Conservation (phyloP, 2,797 vertebrate species). For the Falco cherrug region DNA sequence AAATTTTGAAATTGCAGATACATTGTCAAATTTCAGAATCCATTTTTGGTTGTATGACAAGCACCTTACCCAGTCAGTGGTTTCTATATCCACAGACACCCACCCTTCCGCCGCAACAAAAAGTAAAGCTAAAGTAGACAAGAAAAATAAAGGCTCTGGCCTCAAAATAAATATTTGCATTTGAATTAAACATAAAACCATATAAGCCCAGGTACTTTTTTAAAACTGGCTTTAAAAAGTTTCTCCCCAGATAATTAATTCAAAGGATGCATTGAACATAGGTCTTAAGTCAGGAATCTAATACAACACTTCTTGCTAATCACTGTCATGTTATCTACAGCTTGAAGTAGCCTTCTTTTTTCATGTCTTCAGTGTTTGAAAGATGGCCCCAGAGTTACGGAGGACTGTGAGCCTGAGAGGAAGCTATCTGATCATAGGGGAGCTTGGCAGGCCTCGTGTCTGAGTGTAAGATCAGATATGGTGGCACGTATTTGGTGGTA, state of each 20-base stretch:
- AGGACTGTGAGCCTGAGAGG: not conserved
- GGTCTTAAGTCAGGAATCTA: not conserved
- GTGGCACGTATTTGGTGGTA: not conserved
- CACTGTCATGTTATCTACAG: not conserved
- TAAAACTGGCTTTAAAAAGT: not conserved
- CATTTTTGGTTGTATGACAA: not conserved
- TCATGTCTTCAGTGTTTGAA: not conserved
- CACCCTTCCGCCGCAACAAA: not conserved
- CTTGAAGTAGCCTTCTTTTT: not conserved
- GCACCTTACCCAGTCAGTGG: fast-evolving
- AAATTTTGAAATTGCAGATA: not conserved
- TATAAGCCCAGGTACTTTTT: not conserved
- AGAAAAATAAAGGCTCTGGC: not conserved
- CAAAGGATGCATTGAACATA: not conserved
- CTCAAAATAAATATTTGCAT: not conserved
- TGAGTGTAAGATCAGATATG: not conserved
- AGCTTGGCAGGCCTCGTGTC: not conserved
- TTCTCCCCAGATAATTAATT: not conserved
- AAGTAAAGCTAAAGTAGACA: not conserved
- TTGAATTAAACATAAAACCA: not conserved
- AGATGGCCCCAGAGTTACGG: not conserved
- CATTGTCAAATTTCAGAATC: not conserved
- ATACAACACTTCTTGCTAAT: not conserved
- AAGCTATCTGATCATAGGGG: not conserved
- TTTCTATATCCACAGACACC: not conserved